Evolutionary conservation across 2,113 vertebrate genomes (phyloP).

Genomic region (Electrona antarctica): DNA sequence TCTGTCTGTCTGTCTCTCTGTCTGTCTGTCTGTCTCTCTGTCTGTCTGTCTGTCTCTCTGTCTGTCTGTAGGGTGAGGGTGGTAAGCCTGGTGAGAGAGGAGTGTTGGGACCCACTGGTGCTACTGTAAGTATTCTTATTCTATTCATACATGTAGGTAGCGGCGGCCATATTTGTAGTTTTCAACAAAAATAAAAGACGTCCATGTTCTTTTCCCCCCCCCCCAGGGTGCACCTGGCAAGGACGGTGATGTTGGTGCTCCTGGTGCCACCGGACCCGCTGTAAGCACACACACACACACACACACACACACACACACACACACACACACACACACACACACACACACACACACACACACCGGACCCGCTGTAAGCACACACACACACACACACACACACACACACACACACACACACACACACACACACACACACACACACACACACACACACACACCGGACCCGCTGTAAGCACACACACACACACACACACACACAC

Average conservation of each 20-base stretch:
- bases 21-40: no score
- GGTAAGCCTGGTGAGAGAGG: conserved; percentile 95
- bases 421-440: conserved; percentile 5
- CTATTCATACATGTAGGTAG: background rate
- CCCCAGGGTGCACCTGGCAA: conserved; percentile 90
- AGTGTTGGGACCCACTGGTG: conserved; percentile 85
- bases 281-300: conserved; percentile 79
- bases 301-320: conserved; percentile 5
- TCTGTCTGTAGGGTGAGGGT: conserved; percentile 84
- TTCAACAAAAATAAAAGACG: background rate
- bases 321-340: conserved; percentile 7
- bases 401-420: conserved; percentile 4
- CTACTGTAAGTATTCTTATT: conserved; percentile 80
- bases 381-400: background rate
- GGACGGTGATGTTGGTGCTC: conserved; percentile 93
- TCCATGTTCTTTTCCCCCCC: background rate
- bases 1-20: background rate
- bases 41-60: background rate
- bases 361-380: no score
- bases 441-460: background rate
- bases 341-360: background rate
- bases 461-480: background rate
- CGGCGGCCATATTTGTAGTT: background rate
- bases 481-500: conserved; percentile 5
- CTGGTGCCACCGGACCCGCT: conserved; percentile 87